Percentiles rank a stretch among this genome's conserved stretches.
phyloP scores from a whole-genome alignment of 2,797 vertebrate genomes.

The Danio albolineatus region DNA sequence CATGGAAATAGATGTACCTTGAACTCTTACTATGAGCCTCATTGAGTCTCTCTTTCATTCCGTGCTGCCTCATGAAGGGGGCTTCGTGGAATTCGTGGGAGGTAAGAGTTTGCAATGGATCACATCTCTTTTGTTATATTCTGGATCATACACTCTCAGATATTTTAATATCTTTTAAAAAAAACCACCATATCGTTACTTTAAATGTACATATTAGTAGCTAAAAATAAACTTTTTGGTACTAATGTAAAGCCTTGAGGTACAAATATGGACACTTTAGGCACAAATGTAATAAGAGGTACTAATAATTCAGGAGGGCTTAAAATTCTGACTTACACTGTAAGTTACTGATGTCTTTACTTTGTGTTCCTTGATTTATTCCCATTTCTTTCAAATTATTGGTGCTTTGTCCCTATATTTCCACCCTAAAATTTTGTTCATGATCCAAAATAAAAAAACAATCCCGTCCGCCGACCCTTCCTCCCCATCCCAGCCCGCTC shows the following conservation, averaged over 20 bases:
- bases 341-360: not conserved
- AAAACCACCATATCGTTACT: too few species aligned
- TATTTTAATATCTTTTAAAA: too few species aligned
- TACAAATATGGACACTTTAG: too few species aligned
- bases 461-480: not conserved
- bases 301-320: too few species aligned
- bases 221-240: too few species aligned
- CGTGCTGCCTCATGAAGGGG: slow-evolving; percentile 77
- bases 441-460: not conserved
- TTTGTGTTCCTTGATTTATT: not conserved
- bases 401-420: not conserved
- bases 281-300: too few species aligned
- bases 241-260: too few species aligned
- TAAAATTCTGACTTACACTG: too few species aligned
- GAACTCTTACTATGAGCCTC: not conserved
- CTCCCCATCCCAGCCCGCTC: slow-evolving; percentile 27
- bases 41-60: slow-evolving; percentile 58
- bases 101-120: slow-evolving; percentile 80
- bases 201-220: too few species aligned
- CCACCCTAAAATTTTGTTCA: not conserved
- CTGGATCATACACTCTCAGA: not conserved
- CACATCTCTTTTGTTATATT: not conserved
- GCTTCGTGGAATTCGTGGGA: slow-evolving; percentile 90
- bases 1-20: not conserved
- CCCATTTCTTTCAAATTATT: not conserved